A percentile compares a stretch with the other conserved stretches of the same genome.
These are phyloP conservation scores for Pithys albifrons DNA, from an alignment of 2,113 vertebrate species.

Conservation along the genomic window DNA sequence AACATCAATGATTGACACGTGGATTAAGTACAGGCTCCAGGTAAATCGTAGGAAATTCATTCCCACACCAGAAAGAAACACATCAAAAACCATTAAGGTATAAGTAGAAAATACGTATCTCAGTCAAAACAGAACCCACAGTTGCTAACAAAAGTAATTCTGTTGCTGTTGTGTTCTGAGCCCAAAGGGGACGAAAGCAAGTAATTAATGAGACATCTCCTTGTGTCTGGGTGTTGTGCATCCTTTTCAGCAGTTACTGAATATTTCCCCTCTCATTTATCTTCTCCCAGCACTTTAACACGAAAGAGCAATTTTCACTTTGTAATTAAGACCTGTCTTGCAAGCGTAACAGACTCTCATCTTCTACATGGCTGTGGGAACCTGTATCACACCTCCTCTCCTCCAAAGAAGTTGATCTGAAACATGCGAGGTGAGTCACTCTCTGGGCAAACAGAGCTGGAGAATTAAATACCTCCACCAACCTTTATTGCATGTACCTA, in stretches of 20 bases:
- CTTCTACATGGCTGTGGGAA: not conserved
- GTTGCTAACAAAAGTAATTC: conserved; percentile 3
- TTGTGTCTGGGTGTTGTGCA: not conserved
- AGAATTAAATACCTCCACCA: not conserved
- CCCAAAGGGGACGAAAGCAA: not conserved
- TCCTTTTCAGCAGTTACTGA: conserved; percentile 8
- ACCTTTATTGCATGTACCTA: not conserved
- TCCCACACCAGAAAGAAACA: not conserved
- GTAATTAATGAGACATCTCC: conserved; percentile 11
- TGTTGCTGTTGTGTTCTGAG: not conserved
- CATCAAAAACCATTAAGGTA: not conserved
- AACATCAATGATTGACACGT: not conserved
- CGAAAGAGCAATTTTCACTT: conserved; percentile 32
- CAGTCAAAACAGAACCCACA: not conserved
- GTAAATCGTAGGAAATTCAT: conserved; percentile 10
- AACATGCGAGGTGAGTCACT: conserved; percentile 2
- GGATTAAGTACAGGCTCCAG: not conserved
- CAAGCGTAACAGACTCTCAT: not conserved
- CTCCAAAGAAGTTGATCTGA: not conserved
- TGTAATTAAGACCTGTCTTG: conserved; percentile 48
- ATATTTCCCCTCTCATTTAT: conserved; percentile 14
- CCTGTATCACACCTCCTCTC: not conserved
- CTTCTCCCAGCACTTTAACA: conserved; percentile 16
- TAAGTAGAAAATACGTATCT: not conserved
- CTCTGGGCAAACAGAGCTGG: not conserved